A percentile compares a stretch with the other conserved stretches of the same genome.
phyloP scores from a whole-genome alignment of 2,113 vertebrate species.

The Chaetodon trifascialis region DNA sequence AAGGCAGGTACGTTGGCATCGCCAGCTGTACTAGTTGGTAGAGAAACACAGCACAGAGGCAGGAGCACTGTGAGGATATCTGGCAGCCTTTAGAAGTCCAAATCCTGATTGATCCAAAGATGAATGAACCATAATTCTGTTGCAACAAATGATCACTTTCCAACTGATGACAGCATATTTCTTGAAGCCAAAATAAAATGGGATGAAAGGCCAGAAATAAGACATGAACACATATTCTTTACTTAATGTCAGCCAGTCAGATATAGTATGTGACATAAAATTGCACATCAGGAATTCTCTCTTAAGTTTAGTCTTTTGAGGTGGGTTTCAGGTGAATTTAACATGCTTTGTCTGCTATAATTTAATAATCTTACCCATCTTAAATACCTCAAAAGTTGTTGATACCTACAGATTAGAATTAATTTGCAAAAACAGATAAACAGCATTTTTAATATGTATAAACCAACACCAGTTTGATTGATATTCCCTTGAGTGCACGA shows the following conservation, averaged over 20 bases:
- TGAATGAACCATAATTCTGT: slow-evolving; percentile 20
- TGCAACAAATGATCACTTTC: slow-evolving; percentile 22
- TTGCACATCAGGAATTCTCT: neutral
- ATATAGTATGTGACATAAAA: neutral
- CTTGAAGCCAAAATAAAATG: slow-evolving; percentile 11
- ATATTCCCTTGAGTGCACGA: neutral
- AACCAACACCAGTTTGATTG: neutral
- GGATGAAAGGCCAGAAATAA: neutral
- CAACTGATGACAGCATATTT: slow-evolving; percentile 8
- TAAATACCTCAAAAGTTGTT: neutral
- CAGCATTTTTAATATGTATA: too few relatives aligned
- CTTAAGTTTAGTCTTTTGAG: neutral
- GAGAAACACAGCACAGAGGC: slow-evolving; percentile 17
- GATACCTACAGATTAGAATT: neutral
- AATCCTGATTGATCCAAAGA: slow-evolving; percentile 42
- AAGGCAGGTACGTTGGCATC: slow-evolving; percentile 22
- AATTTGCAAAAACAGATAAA: neutral
- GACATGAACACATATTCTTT: neutral
- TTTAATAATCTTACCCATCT: neutral
- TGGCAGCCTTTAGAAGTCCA: slow-evolving; percentile 32
- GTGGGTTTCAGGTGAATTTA: neutral
- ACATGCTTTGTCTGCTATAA: neutral
- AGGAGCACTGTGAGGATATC: slow-evolving; percentile 13
- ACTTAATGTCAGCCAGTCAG: neutral
- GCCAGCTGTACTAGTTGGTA: slow-evolving; percentile 9